Evolutionary conservation across 2,797 vertebrate genomes (phyloP).

Genomic region (Onychomys arenicola): DNA sequence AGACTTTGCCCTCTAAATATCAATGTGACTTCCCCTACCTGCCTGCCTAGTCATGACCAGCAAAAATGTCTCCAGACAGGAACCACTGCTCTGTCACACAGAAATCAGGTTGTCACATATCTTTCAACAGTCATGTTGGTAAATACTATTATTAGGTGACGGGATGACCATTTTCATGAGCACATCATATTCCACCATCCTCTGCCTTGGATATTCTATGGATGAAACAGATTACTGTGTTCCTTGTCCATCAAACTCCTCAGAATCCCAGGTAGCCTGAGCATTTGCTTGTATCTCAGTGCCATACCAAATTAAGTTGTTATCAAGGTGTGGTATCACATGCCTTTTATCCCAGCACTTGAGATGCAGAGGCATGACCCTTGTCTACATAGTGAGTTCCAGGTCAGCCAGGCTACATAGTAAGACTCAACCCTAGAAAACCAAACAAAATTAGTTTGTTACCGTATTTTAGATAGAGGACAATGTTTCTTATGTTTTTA

Average conservation of each 20-base stretch:
- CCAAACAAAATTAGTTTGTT: not conserved
- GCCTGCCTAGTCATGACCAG: not conserved
- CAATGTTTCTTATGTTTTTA: not conserved
- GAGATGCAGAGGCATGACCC: not conserved
- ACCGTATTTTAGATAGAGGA: not conserved
- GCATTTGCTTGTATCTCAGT: not conserved
- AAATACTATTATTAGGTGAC: not conserved
- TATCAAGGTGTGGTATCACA: not conserved
- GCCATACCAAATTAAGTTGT: not conserved
- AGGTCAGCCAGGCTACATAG: not conserved
- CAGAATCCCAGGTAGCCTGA: not conserved
- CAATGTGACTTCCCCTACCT: not conserved
- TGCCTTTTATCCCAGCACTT: not conserved
- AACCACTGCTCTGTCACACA: not conserved
- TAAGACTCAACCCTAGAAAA: not conserved
- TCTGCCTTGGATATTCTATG: not conserved
- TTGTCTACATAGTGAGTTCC: not conserved
- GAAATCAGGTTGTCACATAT: not conserved
- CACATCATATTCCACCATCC: not conserved
- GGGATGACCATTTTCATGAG: not conserved
- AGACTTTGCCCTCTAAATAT: not conserved
- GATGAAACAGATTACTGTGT: not conserved
- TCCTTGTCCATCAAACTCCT: not conserved
- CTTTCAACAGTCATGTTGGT: no score
- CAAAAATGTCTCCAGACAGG: not conserved